Conservation (phyloP, 92 coral and sea anemone species). For the Meandrina meandrites region DNA sequence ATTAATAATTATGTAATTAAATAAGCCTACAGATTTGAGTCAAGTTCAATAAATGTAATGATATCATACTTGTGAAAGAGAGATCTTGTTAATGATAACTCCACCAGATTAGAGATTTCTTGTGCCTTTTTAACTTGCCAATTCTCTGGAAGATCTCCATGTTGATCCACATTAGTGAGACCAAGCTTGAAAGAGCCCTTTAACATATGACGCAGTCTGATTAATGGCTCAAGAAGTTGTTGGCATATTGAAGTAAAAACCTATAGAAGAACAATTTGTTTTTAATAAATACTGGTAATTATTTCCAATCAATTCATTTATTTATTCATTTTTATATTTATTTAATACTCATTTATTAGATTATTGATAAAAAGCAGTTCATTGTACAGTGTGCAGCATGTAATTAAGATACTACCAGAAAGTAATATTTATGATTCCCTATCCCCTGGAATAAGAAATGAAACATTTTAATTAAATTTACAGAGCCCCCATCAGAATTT, state of each 20-base stretch:
- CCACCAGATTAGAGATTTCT: background rate
- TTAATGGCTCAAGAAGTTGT: conserved; percentile 61
- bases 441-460: no score
- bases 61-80: conserved; percentile 32
- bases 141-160: background rate
- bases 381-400: no score
- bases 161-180: background rate
- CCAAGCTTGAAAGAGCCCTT: background rate
- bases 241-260: conserved; percentile 73
- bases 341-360: no score
- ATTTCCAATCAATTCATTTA: no score
- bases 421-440: no score
- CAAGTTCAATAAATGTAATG: background rate
- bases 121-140: background rate
- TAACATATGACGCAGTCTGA: conserved; percentile 32
- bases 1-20: no score
- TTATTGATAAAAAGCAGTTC: no score
- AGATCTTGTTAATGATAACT: conserved; percentile 10
- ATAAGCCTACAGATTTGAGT: no score
- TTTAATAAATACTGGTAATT: background rate
- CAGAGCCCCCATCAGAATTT: no score
- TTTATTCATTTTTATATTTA: no score
- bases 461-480: no score
- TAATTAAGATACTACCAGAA: no score
- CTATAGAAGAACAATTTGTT: conserved; percentile 21